A percentile compares a stretch with the other conserved stretches of the same genome.
Evolutionary conservation across 2,888 invertebrate genomes (phyloP).

Genomic region (Galerucella calmariensis): DNA sequence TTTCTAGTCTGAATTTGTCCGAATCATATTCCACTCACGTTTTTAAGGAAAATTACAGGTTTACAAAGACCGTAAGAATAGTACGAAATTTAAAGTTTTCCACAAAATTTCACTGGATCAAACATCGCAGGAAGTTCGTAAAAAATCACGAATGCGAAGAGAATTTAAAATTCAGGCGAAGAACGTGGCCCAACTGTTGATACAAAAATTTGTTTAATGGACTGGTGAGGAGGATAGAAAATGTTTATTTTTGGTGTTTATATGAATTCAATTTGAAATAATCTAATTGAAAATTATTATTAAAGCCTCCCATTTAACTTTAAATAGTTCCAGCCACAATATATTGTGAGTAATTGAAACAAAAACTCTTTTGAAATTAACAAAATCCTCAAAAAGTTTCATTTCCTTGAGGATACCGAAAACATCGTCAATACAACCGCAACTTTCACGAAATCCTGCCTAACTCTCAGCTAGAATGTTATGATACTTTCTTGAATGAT

Average conservation of each 20-base stretch:
- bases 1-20: neutral
- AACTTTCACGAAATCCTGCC: too few relatives aligned
- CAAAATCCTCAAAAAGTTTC: too few relatives aligned
- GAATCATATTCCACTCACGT: constrained; percentile 31
- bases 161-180: constrained; percentile 27
- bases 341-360: too few relatives aligned
- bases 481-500: too few relatives aligned
- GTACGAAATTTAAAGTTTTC: constrained; percentile 38
- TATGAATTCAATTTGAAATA: too few relatives aligned
- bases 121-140: constrained; percentile 32
- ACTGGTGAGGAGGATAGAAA: constrained; percentile 13
- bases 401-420: too few relatives aligned
- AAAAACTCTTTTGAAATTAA: too few relatives aligned
- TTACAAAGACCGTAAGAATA: constrained; percentile 38
- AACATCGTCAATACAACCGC: too few relatives aligned
- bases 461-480: too few relatives aligned
- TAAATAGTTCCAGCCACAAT: too few relatives aligned
- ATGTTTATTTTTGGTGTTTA: neutral
- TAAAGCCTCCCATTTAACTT: too few relatives aligned
- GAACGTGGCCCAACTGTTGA: constrained; percentile 36
- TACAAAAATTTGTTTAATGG: constrained; percentile 17
- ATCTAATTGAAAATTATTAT: too few relatives aligned
- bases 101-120: constrained; percentile 41
- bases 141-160: constrained; percentile 31
- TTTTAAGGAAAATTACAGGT: constrained; percentile 35